These are phyloP conservation scores for Drosophila mulleri DNA, from an alignment of 2,888 invertebrate genomes.

Conservation along the genomic window DNA sequence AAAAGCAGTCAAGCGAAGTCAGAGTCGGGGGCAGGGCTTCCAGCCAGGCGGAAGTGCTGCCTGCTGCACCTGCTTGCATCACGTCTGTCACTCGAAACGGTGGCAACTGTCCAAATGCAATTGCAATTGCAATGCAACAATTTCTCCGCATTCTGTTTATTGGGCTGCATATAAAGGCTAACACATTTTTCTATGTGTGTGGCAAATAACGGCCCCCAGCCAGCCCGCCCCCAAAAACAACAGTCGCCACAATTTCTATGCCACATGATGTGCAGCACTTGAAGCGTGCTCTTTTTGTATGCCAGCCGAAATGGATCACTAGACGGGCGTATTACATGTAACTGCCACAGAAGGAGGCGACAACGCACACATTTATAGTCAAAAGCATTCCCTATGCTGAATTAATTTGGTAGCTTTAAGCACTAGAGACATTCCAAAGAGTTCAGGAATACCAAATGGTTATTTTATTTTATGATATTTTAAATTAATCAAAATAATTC, in stretches of 20 bases:
- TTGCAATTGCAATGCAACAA: conserved; percentile 67
- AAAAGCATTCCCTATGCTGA: background rate
- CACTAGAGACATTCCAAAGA: background rate
- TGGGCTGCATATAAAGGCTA: conserved; percentile 30
- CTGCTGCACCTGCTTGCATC: conserved; percentile 57
- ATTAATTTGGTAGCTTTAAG: background rate
- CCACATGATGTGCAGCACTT: conserved; percentile 20
- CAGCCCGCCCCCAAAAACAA: background rate
- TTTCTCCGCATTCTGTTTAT: conserved; percentile 47
- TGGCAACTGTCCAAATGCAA: conserved; percentile 57
- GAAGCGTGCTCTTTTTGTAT: conserved; percentile 1
- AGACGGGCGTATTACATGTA: background rate
- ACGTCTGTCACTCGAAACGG: conserved; percentile 34
- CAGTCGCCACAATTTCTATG: conserved; percentile 17
- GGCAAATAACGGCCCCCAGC: background rate
- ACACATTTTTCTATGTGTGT: conserved; percentile 41
- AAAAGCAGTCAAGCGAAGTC: conserved; percentile 34
- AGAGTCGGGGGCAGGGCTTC: conserved; percentile 13
- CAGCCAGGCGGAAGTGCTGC: conserved; percentile 62
- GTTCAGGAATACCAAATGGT: background rate
- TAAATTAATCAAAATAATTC: too few relatives aligned
- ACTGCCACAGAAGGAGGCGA: background rate
- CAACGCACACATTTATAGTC: background rate
- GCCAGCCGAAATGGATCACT: conserved; percentile 4
- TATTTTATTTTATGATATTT: too few relatives aligned